Evolutionary conservation across 2,797 vertebrate genomes (phyloP), one percentile per base, ranked within the genome.

Genomic region (Pseudochirops corinnae): DNA sequence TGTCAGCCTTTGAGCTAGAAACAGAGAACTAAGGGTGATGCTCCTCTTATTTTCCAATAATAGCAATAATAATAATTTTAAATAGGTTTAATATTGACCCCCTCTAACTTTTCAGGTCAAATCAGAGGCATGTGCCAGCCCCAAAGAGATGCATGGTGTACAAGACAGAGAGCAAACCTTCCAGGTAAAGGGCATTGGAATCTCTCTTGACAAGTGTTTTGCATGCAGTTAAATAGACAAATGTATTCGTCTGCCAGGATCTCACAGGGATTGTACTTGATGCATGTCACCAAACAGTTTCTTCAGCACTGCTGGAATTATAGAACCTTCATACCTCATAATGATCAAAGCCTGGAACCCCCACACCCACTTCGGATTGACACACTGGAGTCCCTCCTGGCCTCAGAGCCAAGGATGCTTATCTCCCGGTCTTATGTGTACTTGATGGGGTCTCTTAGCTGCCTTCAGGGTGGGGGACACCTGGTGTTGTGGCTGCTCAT

Each of bases 281-380:
- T 97, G 96, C 98, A 98, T 99, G 98, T 98, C 98, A 99, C 96
- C 98, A 98, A 98, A 98, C 98, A 98, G 98, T 98, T 99, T 98
- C 98, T 97, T 98, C 98, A 98, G 98, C 98, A 97, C 97, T 94
- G 82, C 97, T 96, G 96, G 98, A 98, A 97, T 98, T 98, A 98
- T 97, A 98, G 97, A 97, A 97, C 96, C 93, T 91, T 98, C 95
- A 97, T 96, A 96, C 92, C 97, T 98, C 96, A 53, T 98, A 98
- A 98, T 55, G 55, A 91, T 91, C 90, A 91, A 55, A 55, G 50
- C 90, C 28, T 53, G 90, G 52, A 91, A 55, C 12, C 90, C 90
- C 90, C 52, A 91, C 50, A 46, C 90, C 90, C 90, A 91, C 4
- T 55, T 53, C 14, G 29, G 90, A 91, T 33, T 91, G 50, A 46